Evolutionary conservation across 2,113 vertebrate genomes (phyloP), one percentile per base, ranked within the genome.

Genomic region (Noctilio leporinus): DNA sequence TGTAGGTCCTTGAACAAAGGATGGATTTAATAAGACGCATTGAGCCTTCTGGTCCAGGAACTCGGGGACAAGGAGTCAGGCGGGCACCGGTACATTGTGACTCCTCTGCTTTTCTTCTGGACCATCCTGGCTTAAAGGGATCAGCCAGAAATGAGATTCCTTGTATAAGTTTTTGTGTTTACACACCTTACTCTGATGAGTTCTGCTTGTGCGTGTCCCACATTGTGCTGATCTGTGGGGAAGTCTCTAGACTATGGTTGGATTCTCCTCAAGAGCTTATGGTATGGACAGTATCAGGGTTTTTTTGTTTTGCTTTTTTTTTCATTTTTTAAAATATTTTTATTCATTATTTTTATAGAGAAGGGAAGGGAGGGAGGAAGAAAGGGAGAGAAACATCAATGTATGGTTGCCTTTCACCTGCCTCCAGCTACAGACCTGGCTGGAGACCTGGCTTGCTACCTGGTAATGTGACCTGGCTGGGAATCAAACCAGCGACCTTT

Each of bases 1-100:
- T 97, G 96, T 97, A 95, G 89, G 90, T 64, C 80, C 89, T 86
- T 35, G 86, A 97, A 97, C 96, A 96, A 97, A 97, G 96, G 92
- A 35, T 83, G 77, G 81, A 91, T 97, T 96, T 97, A 92, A 84
- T 95, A 81, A 73, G 87, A 91, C 78, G 64, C 93, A 55, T 67
- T 86, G 95, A 96, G 95, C 88, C 57, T 59, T 94, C 81, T 95
- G 76, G 77, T 91, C 64, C 53, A 91, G 94, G 93, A 95, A 73
- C 76, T 96, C 20, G 19, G 81, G 85, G 94, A 95, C 73, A 76
- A 80, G 67, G 94, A 95, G 40, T 55, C 57, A 94, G 91, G 88
- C 96, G 57, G 91, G 73, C 86, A 62, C 81, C 53, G 2, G 78
- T 88, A 88, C 47, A 47, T 45, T 64, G 81, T 89, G 81, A 75